These are phyloP conservation scores for Catajapyx aquilonaris DNA, from an alignment of 1,140 invertebrate genomes.

Conservation along the genomic window DNA sequence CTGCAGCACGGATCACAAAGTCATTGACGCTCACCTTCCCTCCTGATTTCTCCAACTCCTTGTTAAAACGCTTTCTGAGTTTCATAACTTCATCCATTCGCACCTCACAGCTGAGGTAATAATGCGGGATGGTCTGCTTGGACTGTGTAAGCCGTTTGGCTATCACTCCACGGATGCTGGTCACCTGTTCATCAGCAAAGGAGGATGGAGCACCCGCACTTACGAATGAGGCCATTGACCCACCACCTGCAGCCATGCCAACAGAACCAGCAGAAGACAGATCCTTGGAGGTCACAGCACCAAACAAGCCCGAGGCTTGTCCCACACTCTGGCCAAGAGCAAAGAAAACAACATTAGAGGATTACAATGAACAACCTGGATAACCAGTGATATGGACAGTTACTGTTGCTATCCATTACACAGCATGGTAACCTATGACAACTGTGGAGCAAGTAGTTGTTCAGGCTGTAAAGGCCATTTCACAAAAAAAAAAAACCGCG, in stretches of 20 bases:
- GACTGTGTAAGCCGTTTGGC: constrained; percentile 79
- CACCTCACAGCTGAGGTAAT: constrained; percentile 77
- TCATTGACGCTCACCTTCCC: constrained; percentile 89
- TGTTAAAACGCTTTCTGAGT: constrained; percentile 50
- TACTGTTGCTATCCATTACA: too few species aligned
- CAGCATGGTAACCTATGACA: too few species aligned
- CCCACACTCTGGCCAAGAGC: constrained; percentile 37
- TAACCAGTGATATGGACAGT: too few species aligned
- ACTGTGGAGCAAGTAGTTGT: too few species aligned
- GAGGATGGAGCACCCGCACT: constrained; percentile 20
- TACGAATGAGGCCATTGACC: constrained; percentile 14
- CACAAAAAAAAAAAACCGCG: too few species aligned
- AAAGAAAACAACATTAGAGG: too few species aligned
- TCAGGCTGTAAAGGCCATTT: too few species aligned
- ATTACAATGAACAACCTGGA: too few species aligned
- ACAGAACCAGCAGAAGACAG: constrained; percentile 27
- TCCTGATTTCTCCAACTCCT: constrained; percentile 56
- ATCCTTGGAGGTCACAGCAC: constrained; percentile 72
- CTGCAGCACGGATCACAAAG: constrained; percentile 90
- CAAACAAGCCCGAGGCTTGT: constrained; percentile 67
- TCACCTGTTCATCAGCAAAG: constrained; percentile 65
- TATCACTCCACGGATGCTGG: constrained; percentile 72
- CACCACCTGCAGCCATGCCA: constrained; percentile 14
- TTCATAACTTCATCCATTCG: constrained; percentile 54
- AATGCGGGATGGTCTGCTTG: constrained; percentile 88